A percentile compares a stretch with the other conserved stretches of the same genome.
Evolutionary conservation across 2,888 invertebrate genomes (phyloP).

Genomic region (Ochropleura plecta): DNA sequence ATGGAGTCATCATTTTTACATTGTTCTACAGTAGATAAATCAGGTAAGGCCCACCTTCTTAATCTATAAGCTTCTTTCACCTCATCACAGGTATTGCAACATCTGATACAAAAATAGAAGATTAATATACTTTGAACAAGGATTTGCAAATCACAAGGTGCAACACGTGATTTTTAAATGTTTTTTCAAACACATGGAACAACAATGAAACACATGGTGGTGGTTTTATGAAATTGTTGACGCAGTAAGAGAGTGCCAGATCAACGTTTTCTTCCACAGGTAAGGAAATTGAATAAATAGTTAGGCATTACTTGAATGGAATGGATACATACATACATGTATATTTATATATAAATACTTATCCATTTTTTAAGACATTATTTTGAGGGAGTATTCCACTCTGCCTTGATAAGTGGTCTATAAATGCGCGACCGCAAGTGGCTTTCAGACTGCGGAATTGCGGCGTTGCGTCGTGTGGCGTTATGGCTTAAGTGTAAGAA

Average conservation of each 20-base stretch:
- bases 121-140: neutral
- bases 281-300: neutral
- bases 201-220: too few species aligned
- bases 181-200: neutral
- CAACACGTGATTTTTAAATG: neutral
- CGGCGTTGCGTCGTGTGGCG: neutral
- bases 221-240: too few species aligned
- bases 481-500: neutral
- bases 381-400: neutral
- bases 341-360: too few species aligned
- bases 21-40: constrained; percentile 95
- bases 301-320: neutral
- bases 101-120: constrained; percentile 88
- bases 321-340: too few species aligned
- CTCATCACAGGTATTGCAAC: constrained; percentile 99
- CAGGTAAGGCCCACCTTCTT: constrained; percentile 96
- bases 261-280: neutral
- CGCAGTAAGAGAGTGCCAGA: neutral
- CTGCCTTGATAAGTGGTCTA: neutral
- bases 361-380: neutral
- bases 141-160: neutral
- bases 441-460: neutral
- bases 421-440: neutral
- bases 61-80: constrained; percentile 97
- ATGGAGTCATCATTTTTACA: constrained; percentile 96